Evolutionary conservation across 2,888 invertebrate genomes (phyloP).

Genomic region (Beris chalybata): DNA sequence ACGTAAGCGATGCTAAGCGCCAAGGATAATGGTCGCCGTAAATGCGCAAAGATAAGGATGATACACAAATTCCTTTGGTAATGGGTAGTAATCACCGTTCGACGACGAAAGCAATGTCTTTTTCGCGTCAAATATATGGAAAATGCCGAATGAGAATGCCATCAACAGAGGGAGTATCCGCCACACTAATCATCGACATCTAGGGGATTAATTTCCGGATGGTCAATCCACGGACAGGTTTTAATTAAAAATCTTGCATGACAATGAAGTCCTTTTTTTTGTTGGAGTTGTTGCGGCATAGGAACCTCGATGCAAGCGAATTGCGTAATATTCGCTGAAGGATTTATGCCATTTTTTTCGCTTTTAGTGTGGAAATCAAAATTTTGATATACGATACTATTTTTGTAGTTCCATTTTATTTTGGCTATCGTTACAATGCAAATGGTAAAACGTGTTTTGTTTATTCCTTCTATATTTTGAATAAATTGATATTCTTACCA

Average conservation of each 20-base stretch:
- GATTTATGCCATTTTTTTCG: constrained; percentile 15
- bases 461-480: too few relatives aligned
- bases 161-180: constrained; percentile 16
- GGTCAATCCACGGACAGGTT: constrained; percentile 21
- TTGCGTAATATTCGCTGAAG: constrained; percentile 16
- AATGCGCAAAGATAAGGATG: constrained; percentile 13
- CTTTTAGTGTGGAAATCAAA: constrained; percentile 22
- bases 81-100: constrained; percentile 28
- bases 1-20: constrained; percentile 18
- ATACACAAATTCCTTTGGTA: constrained; percentile 7
- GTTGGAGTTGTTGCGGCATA: not conserved
- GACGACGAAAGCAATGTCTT: constrained; percentile 4
- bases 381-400: constrained; percentile 22
- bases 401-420: too few relatives aligned
- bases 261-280: constrained; percentile 15
- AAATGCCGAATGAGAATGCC: constrained; percentile 1
- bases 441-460: too few relatives aligned
- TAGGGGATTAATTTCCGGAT: constrained; percentile 35
- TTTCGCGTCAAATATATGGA: constrained; percentile 2
- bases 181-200: constrained; percentile 22
- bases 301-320: constrained; percentile 8
- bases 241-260: constrained; percentile 34
- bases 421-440: too few relatives aligned
- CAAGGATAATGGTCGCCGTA: constrained; percentile 27
- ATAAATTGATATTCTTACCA: too few relatives aligned